Evolutionary conservation across 2,113 vertebrate species (phyloP).

Genomic region (Gobio gobio): DNA sequence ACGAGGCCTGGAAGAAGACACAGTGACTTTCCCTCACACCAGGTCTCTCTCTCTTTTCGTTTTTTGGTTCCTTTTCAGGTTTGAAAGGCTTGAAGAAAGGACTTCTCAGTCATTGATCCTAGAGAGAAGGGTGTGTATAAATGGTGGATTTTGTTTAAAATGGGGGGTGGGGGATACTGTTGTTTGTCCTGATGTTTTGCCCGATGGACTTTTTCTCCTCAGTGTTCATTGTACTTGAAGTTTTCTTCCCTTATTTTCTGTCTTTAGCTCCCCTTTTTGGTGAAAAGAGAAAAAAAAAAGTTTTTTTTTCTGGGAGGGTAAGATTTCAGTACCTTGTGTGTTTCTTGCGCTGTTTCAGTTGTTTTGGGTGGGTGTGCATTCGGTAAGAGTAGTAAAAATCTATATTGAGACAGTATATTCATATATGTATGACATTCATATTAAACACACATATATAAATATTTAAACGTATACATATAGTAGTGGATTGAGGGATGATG

Average conservation of each 20-base stretch:
- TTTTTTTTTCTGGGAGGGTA: constrained; percentile 32
- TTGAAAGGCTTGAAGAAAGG: constrained; percentile 73
- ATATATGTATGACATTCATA: constrained; percentile 57
- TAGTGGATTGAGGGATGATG: constrained; percentile 52
- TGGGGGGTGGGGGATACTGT: constrained; percentile 69
- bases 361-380: constrained; percentile 59
- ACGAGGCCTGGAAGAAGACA: constrained; percentile 44
- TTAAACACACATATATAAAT: constrained; percentile 42
- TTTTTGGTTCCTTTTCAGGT: constrained; percentile 57
- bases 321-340: constrained; percentile 70
- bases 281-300: constrained; percentile 37
- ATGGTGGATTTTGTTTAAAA: constrained; percentile 61
- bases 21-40: constrained; percentile 59
- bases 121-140: constrained; percentile 52
- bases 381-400: constrained; percentile 58
- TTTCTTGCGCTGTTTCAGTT: constrained; percentile 54
- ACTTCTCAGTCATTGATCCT: constrained; percentile 73
- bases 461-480: constrained; percentile 44
- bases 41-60: constrained; percentile 35
- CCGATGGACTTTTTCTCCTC: constrained; percentile 81
- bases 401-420: constrained; percentile 60
- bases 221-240: constrained; percentile 97
- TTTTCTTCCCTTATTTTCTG: constrained; percentile 85
- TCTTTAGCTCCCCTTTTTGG: constrained; percentile 77
- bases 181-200: constrained; percentile 68